phyloP scores from a whole-genome alignment of 2,113 vertebrate genomes.

The Halcyon senegalensis region DNA sequence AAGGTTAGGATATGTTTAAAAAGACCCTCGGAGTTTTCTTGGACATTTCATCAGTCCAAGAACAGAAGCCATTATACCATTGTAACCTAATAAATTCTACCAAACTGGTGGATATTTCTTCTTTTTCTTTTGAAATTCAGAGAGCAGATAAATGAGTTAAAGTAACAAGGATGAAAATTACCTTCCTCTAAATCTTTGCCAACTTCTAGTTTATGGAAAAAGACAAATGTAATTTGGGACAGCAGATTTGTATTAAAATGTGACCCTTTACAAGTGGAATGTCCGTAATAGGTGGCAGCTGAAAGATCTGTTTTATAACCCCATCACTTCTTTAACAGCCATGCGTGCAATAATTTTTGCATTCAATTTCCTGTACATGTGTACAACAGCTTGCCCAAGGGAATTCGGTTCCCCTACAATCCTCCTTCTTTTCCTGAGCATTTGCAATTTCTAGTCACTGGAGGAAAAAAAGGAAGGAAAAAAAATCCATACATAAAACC shows the following conservation, averaged over 20 bases:
- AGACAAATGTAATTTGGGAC: slow-evolving; percentile 49
- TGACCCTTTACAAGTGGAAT: slow-evolving; percentile 56
- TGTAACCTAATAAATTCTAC: neutral
- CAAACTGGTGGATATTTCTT: neutral
- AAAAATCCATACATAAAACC: neutral
- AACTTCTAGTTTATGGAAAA: neutral
- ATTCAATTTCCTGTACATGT: slow-evolving; percentile 76
- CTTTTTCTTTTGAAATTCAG: neutral
- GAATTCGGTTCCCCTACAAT: slow-evolving; percentile 16
- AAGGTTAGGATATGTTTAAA: neutral
- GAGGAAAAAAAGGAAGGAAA: neutral
- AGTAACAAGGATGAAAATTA: neutral
- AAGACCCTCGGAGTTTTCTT: neutral
- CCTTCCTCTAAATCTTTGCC: neutral
- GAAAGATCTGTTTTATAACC: slow-evolving; percentile 74
- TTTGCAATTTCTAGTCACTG: neutral
- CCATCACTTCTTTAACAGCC: slow-evolving; percentile 66
- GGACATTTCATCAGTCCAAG: neutral
- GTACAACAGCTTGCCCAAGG: slow-evolving; percentile 47
- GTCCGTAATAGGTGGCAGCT: slow-evolving; percentile 59
- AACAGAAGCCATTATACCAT: neutral
- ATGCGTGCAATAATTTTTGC: slow-evolving; percentile 64
- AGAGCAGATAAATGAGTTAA: neutral
- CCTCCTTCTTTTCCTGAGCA: neutral
- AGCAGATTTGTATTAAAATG: slow-evolving; percentile 53